Evolutionary conservation across 2,113 vertebrate species (phyloP).

Genomic region (Fulmarus glacialis): DNA sequence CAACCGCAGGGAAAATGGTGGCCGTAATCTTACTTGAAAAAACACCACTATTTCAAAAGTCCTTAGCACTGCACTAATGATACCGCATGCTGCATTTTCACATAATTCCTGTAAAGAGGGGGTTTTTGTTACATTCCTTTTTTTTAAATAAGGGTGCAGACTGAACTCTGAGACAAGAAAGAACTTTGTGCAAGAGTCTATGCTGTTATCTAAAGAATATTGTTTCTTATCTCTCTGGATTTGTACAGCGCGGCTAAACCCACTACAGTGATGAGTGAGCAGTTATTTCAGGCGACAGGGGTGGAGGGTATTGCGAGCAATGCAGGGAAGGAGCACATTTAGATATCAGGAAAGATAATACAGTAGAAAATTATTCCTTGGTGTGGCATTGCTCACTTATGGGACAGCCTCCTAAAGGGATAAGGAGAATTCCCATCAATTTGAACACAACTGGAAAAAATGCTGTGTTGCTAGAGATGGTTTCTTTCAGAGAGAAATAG

Average conservation of each 20-base stretch:
- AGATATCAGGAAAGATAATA: neutral
- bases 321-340: neutral
- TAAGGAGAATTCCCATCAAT: neutral
- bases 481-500: neutral
- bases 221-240: constrained; percentile 53
- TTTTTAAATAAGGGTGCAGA: neutral
- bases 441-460: neutral
- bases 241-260: constrained; percentile 16
- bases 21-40: neutral
- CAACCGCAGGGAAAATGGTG: neutral
- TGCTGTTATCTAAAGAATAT: constrained; percentile 54
- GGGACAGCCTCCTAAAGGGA: neutral
- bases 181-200: constrained; percentile 49
- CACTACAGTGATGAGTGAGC: constrained; percentile 56
- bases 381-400: neutral
- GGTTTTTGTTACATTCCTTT: neutral
- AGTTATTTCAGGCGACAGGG: constrained; percentile 28
- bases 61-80: neutral
- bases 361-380: neutral
- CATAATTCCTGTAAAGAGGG: neutral
- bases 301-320: constrained; percentile 7
- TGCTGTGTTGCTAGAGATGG: neutral
- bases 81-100: neutral
- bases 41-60: neutral
- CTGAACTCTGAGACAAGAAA: constrained; percentile 61